Evolutionary conservation across 2,797 vertebrate genomes (phyloP).

Genomic region (Cirrhinus molitorella): DNA sequence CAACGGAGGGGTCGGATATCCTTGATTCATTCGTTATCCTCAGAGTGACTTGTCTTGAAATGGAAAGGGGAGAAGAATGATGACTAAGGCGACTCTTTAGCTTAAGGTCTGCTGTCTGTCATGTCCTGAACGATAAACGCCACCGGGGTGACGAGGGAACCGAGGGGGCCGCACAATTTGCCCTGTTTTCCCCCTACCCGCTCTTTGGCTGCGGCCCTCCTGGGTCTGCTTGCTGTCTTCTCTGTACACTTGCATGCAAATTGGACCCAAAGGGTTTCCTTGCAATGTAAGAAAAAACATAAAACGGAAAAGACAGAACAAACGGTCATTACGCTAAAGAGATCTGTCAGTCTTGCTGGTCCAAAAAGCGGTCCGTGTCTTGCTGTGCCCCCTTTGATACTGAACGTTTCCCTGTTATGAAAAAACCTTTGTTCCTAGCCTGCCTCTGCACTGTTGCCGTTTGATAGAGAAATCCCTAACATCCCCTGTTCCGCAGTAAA

Average conservation of each 20-base stretch:
- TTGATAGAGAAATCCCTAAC: slow-evolving; percentile 74
- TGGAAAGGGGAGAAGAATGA: slow-evolving; percentile 69
- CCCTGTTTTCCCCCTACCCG: neutral
- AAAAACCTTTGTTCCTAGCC: slow-evolving; percentile 63
- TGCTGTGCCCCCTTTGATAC: slow-evolving; percentile 57
- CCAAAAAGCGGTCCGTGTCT: slow-evolving; percentile 47
- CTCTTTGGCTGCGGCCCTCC: neutral
- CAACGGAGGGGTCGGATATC: slow-evolving; percentile 65
- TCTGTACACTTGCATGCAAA: slow-evolving; percentile 34
- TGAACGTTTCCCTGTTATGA: slow-evolving; percentile 61
- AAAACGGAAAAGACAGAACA: slow-evolving; percentile 28
- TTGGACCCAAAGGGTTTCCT: slow-evolving; percentile 29
- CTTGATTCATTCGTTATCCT: slow-evolving; percentile 74
- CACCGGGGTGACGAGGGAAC: slow-evolving; percentile 62
- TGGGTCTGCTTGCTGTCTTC: slow-evolving; percentile 25
- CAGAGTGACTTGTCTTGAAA: slow-evolving; percentile 73
- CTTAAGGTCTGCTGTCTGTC: slow-evolving; percentile 75
- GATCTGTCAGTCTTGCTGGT: slow-evolving; percentile 50
- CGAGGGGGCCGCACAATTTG: neutral
- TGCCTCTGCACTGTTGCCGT: slow-evolving; percentile 63
- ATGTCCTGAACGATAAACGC: slow-evolving; percentile 73
- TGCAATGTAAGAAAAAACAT: slow-evolving; percentile 14
- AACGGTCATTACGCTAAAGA: slow-evolving; percentile 54
- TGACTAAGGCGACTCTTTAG: slow-evolving; percentile 76
- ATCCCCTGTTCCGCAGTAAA: slow-evolving; percentile 70